Evolutionary conservation across 2,113 vertebrate species (phyloP).

Genomic region (Hydrochoerus hydrochaeris): DNA sequence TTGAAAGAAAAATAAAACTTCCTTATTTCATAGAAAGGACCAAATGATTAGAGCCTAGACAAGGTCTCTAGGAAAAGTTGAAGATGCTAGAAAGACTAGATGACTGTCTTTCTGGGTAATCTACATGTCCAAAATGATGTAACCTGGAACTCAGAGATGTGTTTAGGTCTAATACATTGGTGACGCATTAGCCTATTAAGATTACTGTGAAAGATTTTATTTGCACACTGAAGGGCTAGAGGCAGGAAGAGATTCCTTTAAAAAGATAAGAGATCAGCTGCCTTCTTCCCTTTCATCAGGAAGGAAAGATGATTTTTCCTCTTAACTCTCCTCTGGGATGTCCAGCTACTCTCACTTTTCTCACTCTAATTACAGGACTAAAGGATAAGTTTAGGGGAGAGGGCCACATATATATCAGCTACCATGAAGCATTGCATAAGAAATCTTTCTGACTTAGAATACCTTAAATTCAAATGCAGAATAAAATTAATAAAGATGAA

Average conservation of each 20-base stretch:
- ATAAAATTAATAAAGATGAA: conserved; percentile 30
- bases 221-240: neutral
- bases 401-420: neutral
- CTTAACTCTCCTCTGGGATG: neutral
- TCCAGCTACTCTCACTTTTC: neutral
- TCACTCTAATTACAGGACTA: neutral
- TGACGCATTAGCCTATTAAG: neutral
- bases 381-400: neutral
- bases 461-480: neutral
- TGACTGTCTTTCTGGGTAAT: neutral
- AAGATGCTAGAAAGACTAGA: neutral
- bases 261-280: neutral
- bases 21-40: neutral
- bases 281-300: neutral
- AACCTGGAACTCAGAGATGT: neutral
- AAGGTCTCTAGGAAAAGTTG: neutral
- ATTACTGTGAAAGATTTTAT: neutral
- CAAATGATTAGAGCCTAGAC: neutral
- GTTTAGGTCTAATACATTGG: neutral
- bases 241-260: neutral
- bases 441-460: neutral
- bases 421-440: neutral
- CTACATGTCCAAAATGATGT: neutral
- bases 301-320: neutral
- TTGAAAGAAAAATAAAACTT: neutral